A percentile compares a stretch with the other conserved stretches of the same genome.
Evolutionary conservation across 2,113 vertebrate species (phyloP).

Genomic region (Anoura caudifer): DNA sequence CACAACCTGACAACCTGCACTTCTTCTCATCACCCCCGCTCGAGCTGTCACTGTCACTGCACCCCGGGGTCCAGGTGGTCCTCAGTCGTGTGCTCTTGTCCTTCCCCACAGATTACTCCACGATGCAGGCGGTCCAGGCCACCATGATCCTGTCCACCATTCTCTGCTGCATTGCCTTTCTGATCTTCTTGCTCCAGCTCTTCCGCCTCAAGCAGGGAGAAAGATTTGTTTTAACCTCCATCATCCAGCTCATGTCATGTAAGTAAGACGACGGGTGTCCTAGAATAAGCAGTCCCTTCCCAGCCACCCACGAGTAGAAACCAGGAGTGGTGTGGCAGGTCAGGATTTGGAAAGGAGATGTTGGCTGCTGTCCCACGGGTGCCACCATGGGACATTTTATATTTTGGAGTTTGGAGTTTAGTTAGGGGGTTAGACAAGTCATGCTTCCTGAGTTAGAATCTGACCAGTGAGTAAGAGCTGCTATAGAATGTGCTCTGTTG

Average conservation of each 20-base stretch:
- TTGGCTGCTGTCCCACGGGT: fast-evolving
- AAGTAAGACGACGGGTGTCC: constrained; percentile 71
- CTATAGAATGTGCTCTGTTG: background rate
- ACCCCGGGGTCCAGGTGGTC: fast-evolving
- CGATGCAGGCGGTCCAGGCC: constrained; percentile 91
- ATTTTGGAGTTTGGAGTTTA: background rate
- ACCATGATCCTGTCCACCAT: constrained; percentile 93
- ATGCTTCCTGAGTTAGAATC: background rate
- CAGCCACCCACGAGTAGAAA: background rate
- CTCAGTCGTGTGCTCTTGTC: fast-evolving
- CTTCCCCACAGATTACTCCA: constrained; percentile 83
- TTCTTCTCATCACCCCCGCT: fast-evolving
- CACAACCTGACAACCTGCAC: fast-evolving
- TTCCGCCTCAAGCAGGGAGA: constrained; percentile 97
- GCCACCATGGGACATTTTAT: fast-evolving
- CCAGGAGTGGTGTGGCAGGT: background rate
- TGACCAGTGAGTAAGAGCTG: background rate
- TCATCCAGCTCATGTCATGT: constrained; percentile 95
- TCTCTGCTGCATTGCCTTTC: constrained; percentile 91
- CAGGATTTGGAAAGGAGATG: background rate
- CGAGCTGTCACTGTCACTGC: fast-evolving
- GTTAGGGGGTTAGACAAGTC: background rate
- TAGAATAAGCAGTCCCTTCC: background rate
- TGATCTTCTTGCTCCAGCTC: constrained; percentile 96
- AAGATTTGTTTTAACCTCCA: constrained; percentile 91